Conservation (phyloP, 2,888 invertebrate genomes). For the Parochlus steinenii region DNA sequence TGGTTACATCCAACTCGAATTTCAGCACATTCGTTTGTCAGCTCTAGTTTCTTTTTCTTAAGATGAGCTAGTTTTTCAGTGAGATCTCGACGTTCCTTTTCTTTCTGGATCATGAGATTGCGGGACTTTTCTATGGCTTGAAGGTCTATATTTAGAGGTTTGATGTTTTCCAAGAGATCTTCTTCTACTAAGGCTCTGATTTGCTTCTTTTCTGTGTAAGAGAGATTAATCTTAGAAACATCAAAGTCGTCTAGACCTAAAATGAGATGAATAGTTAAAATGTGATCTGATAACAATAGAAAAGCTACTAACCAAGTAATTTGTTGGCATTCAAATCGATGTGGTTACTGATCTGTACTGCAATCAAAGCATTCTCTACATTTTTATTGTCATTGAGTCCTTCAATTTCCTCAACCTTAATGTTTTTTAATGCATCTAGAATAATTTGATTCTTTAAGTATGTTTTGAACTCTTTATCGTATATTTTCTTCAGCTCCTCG, state of each 20-base stretch:
- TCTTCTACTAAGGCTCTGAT: conserved; percentile 4
- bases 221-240: neutral
- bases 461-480: conserved; percentile 1
- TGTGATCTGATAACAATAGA: neutral
- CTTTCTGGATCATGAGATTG: neutral
- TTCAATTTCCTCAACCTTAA: conserved; percentile 5
- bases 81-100: neutral
- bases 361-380: conserved; percentile 5
- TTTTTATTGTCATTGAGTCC: neutral
- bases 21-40: conserved; percentile 3
- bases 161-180: neutral
- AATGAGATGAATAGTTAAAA: neutral
- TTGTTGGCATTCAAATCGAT: conserved; percentile 3
- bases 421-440: neutral
- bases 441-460: conserved; percentile 1
- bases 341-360: neutral
- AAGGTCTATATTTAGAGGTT: neutral
- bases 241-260: conserved; percentile 3
- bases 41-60: conserved; percentile 1
- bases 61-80: neutral
- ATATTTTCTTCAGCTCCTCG: conserved; percentile 3
- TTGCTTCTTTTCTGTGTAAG: conserved; percentile 3
- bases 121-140: neutral
- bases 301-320: neutral
- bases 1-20: neutral